Percentiles rank a stretch among this genome's conserved stretches.
Evolutionary conservation across 2,113 vertebrate species (phyloP).

Genomic region (Plecturocebus donacophilus): DNA sequence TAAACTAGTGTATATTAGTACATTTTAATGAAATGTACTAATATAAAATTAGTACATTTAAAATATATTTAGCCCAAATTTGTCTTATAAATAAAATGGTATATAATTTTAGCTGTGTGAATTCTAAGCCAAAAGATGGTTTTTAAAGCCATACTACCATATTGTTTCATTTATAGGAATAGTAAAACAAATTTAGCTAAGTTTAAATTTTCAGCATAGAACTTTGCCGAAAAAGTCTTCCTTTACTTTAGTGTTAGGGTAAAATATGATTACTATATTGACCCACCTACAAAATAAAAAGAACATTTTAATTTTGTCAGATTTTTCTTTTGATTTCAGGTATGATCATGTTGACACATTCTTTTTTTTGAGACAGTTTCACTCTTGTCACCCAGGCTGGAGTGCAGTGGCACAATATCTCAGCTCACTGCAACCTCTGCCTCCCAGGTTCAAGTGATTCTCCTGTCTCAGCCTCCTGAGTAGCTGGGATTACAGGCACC

Average conservation of each 20-base stretch:
- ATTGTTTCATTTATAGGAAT: slow-evolving; percentile 1
- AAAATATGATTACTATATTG: slow-evolving; percentile 6
- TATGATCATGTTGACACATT: background rate
- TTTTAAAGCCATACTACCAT: background rate
- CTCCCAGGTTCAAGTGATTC: no score
- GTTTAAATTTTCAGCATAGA: slow-evolving; percentile 32
- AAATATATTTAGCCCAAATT: background rate
- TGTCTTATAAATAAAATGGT: slow-evolving; percentile 6
- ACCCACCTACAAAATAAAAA: background rate
- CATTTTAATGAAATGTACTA: background rate
- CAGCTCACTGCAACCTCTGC: no score
- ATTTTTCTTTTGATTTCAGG: background rate
- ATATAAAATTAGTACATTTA: background rate
- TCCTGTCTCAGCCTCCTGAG: no score
- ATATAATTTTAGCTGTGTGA: slow-evolving; percentile 13
- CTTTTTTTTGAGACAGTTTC: background rate
- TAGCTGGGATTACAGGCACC: no score
- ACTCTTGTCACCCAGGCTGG: no score
- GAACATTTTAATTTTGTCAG: slow-evolving; percentile 18
- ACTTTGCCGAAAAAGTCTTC: background rate
- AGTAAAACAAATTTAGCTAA: slow-evolving; percentile 26
- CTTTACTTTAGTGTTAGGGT: background rate
- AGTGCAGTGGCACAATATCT: no score
- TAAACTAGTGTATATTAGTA: background rate
- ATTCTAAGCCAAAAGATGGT: background rate